Evolutionary conservation across 1,140 invertebrate species (phyloP).

Genomic region (Myzus persicae): DNA sequence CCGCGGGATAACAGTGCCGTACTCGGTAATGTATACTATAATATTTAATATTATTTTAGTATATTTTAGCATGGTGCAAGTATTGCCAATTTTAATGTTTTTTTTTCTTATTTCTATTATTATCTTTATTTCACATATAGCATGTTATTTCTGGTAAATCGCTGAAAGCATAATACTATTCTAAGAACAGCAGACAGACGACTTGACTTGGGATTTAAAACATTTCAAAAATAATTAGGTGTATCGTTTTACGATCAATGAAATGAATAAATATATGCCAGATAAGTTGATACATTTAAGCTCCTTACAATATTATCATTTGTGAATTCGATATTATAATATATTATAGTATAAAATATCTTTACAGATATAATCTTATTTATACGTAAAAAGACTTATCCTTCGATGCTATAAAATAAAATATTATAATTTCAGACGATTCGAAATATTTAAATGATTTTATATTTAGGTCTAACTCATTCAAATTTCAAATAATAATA

Average conservation of each 20-base stretch:
- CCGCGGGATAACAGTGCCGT: not conserved
- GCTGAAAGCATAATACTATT: not conserved
- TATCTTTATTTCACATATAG: not conserved
- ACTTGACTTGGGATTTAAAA: not conserved
- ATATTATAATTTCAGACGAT: constrained; percentile 2
- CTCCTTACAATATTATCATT: not conserved
- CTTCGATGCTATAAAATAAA: not conserved
- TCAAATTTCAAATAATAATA: not conserved
- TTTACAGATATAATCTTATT: constrained; percentile 1
- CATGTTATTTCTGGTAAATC: not conserved
- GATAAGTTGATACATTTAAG: not conserved
- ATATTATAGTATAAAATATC: not conserved
- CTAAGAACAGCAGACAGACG: not conserved
- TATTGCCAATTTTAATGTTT: not conserved
- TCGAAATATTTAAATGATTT: constrained; percentile 4
- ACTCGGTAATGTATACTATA: not conserved
- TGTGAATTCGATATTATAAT: not conserved
- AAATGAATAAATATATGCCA: not conserved
- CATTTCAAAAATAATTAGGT: constrained; percentile 6
- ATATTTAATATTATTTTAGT: not conserved
- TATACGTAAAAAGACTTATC: not conserved
- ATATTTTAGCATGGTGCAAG: not conserved
- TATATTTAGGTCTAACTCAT: too few species aligned
- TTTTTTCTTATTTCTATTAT: not conserved
- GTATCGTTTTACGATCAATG: not conserved